Conservation (phyloP, 2,888 invertebrate genomes). For the Myathropa florea region DNA sequence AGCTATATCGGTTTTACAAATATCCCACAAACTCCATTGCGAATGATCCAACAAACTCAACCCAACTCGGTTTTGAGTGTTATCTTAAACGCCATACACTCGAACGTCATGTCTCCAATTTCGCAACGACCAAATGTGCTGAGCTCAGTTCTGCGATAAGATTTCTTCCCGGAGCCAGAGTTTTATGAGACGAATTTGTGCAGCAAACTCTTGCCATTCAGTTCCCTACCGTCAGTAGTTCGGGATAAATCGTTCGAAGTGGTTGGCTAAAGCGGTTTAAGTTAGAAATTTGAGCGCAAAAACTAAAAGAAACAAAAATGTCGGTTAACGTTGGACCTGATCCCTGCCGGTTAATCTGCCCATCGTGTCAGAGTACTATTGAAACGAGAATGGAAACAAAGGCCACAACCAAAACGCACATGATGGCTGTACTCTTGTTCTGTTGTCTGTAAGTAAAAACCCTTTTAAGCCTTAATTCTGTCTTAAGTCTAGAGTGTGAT, state of each 20-base stretch:
- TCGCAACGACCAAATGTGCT: background rate
- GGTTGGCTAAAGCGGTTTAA: background rate
- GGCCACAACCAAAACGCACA: conserved; percentile 50
- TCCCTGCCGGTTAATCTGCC: conserved; percentile 76
- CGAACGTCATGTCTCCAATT: background rate
- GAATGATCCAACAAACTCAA: background rate
- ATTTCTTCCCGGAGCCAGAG: background rate
- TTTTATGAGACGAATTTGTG: background rate
- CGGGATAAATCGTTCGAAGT: background rate
- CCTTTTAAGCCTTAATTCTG: too few species aligned
- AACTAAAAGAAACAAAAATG: background rate
- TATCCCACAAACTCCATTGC: background rate
- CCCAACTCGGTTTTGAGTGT: background rate
- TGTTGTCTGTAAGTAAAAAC: background rate
- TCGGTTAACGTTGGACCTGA: conserved; percentile 74
- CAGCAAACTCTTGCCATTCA: background rate
- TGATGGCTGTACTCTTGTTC: conserved; percentile 45
- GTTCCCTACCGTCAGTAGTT: background rate
- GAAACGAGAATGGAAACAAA: background rate
- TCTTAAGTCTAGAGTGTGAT: too few species aligned
- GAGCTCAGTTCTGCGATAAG: background rate
- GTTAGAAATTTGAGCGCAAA: background rate
- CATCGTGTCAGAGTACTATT: conserved; percentile 77
- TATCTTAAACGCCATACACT: background rate
- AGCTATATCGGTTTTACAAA: too few species aligned